Evolutionary conservation across 2,113 vertebrate species (phyloP).

Genomic region (Hypocryptadius cinnamomeus): DNA sequence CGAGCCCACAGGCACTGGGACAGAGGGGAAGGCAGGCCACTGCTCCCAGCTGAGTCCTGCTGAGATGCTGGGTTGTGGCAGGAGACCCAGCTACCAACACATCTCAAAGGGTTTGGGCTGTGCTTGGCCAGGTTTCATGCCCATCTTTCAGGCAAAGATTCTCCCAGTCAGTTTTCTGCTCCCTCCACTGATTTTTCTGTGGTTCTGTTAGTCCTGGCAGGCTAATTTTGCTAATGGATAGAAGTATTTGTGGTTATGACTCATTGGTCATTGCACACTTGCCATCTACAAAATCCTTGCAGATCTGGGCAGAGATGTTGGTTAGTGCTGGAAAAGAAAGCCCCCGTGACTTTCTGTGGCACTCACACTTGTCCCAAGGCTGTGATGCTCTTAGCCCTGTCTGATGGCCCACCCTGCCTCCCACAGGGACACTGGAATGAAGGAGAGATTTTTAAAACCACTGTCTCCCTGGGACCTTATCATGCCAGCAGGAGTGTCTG

Average conservation of each 20-base stretch:
- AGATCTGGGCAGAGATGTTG: not conserved
- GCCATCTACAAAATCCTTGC: not conserved
- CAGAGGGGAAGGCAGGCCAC: not conserved
- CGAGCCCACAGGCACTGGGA: not conserved
- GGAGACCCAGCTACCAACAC: not conserved
- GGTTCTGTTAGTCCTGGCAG: not conserved
- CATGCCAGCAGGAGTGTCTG: not conserved
- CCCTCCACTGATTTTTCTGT: not conserved
- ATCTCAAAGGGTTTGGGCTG: not conserved
- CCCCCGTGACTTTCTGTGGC: rapidly evolving
- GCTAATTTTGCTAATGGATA: not conserved
- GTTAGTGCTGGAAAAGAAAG: not conserved
- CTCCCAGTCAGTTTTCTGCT: not conserved
- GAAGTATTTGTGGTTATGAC: not conserved
- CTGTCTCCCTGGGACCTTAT: not conserved
- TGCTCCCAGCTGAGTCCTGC: not conserved
- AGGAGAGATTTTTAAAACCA: not conserved
- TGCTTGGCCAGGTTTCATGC: not conserved
- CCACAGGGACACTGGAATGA: not conserved
- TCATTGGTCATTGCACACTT: not conserved
- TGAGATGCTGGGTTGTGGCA: not conserved
- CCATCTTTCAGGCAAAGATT: not conserved
- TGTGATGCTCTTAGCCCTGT: not conserved
- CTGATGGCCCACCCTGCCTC: not conserved
- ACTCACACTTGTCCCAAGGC: not conserved